Base-by-base conservation (phyloP, 1,140 invertebrate genomes). In the Aphis gossypii region DNA sequence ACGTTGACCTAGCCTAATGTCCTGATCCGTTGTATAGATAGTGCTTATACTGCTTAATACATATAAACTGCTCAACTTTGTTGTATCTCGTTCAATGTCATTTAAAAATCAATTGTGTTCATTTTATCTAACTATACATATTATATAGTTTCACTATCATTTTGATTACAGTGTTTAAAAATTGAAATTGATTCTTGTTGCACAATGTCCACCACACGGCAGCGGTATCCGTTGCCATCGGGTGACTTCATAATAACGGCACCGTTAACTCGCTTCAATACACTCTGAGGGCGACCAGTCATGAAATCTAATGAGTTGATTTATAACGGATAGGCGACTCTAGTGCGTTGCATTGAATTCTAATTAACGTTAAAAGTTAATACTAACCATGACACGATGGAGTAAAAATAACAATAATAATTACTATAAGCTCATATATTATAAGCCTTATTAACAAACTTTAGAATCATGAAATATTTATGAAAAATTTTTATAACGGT, bases 261-360 rank as follows among this genome's bases (percentile, higher is more conserved):
- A 93, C 76, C 82, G 82, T 84, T 86, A 93, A 84, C 76, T 93
- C 82, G 82, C 76, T 86, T 93, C 92, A 56, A 84, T 93, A 93
- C 76, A 93, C 48, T 82, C 68, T 46, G n/a, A 51, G 44, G 91
- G 91, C 91, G 76, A 92, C 91, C 60, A 54, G 92, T 93, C 92
- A 86, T 84, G 92, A 93, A 93, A 93, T 68, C 82, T 56, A 93
- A 93, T 86, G 92, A 93, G 82, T n/a, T 44, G 82, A 54, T 51
- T 93, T 35, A 93, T 84, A 93, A 93, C 68, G 48, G 82, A 86
- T 68, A 60, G 82, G 84, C 48, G 7, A 30, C n/a, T 44, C 30
- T 92, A 92, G 38, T 35, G 60, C 41, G 90, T 48, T 51, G 44
- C 48, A 84, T 86, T 93, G 82, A 46, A 93, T 86, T 93, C 46